Conservation (phyloP, 2,888 invertebrate species). For the Cryptosula pallasiana region DNA sequence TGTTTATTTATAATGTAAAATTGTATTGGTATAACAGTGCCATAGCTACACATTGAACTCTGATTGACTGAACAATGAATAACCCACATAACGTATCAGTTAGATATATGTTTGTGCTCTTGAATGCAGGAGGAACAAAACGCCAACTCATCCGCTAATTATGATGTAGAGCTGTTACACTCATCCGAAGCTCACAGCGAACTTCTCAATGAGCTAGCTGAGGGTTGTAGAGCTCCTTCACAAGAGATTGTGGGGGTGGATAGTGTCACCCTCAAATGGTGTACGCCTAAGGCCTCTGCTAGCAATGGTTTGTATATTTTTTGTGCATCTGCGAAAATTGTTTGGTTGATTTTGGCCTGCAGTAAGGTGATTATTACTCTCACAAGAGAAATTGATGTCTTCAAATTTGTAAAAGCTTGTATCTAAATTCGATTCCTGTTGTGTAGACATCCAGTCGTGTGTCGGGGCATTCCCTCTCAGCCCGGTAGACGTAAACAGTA, state of each 20-base stretch:
- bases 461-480: constrained; percentile 84
- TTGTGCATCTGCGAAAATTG: too few relatives aligned
- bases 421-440: too few relatives aligned
- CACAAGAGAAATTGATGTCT: too few relatives aligned
- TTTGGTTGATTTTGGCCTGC: too few relatives aligned
- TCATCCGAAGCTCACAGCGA: constrained; percentile 78
- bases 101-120: neutral
- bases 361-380: too few relatives aligned
- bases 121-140: constrained; percentile 83
- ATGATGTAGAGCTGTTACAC: constrained; percentile 96
- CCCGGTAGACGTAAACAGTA: constrained; percentile 90
- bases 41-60: too few relatives aligned
- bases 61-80: too few relatives aligned
- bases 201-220: constrained; percentile 52
- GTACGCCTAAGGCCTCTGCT: constrained; percentile 69
- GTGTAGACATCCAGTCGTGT: constrained; percentile 73
- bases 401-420: too few relatives aligned
- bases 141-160: constrained; percentile 94
- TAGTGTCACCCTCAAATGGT: constrained; percentile 90
- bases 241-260: constrained; percentile 70
- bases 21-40: too few relatives aligned
- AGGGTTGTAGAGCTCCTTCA: constrained; percentile 56
- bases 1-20: too few relatives aligned
- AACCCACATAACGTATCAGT: too few relatives aligned
- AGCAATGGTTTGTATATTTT: neutral